A percentile compares a stretch with the other conserved stretches of the same genome.
Evolutionary conservation across 2,797 vertebrate species (phyloP).

Genomic region (Garrulus glandarius): DNA sequence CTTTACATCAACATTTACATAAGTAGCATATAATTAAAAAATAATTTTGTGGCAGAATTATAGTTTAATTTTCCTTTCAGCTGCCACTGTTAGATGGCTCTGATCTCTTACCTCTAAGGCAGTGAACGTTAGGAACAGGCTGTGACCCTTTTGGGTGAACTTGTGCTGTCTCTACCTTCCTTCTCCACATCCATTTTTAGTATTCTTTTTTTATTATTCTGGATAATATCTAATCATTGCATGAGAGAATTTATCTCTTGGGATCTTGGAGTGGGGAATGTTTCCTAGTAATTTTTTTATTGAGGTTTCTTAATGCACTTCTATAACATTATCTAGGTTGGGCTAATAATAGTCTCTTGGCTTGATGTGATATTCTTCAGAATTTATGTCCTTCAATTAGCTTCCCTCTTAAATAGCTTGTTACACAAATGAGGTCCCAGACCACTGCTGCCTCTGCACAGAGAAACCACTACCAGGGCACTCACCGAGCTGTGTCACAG

Average conservation of each 20-base stretch:
- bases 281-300: conserved; percentile 56
- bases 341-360: conserved; percentile 64
- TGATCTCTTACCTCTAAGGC: conserved; percentile 2
- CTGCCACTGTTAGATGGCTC: not conserved
- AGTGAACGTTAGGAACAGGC: not conserved
- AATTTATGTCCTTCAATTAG: conserved; percentile 66
- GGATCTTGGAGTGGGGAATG: conserved; percentile 44
- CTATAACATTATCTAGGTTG: conserved; percentile 62
- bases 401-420: conserved; percentile 40
- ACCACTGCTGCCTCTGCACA: not conserved
- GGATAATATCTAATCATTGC: conserved; percentile 65
- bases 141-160: conserved; percentile 29
- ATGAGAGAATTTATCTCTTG: conserved; percentile 59
- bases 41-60: not conserved
- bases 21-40: not conserved
- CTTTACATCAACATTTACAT: not conserved
- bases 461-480: not conserved
- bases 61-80: not conserved
- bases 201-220: conserved; percentile 16
- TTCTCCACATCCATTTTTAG: conserved; percentile 54
- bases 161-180: not conserved
- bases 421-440: conserved; percentile 50
- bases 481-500: not conserved
- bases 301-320: conserved; percentile 59
- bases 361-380: conserved; percentile 45